Percentiles rank a stretch among this genome's conserved stretches.
Conservation (phyloP, 2,888 invertebrate genomes). For the Pristionchus mayeri region DNA sequence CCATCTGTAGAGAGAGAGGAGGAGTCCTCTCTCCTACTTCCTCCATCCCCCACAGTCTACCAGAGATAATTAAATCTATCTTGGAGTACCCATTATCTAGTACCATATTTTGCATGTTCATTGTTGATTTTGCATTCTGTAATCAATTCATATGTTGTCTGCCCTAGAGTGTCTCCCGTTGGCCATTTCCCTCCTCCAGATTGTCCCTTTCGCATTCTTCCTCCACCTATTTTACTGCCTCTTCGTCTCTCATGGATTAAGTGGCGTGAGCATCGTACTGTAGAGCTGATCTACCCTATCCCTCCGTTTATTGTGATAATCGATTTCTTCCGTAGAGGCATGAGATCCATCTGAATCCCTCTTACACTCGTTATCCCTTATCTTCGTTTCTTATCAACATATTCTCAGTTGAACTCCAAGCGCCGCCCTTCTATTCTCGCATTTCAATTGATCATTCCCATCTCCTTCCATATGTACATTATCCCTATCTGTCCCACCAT, state of each 20-base stretch:
- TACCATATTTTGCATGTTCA: not conserved
- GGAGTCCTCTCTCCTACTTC: not conserved
- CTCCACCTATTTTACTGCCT: not conserved
- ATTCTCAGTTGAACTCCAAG: conserved; percentile 27
- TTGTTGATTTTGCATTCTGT: not conserved
- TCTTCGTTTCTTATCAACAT: conserved; percentile 1
- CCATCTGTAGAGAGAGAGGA: not conserved
- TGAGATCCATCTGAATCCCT: not conserved
- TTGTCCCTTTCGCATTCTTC: not conserved
- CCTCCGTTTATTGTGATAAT: no score
- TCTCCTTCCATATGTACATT: not conserved
- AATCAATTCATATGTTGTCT: conserved; percentile 7
- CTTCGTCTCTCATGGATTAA: not conserved
- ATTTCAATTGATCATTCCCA: conserved; percentile 28
- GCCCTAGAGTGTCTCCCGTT: conserved; percentile 9
- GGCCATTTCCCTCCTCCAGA: conserved; percentile 14
- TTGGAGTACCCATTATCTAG: not conserved
- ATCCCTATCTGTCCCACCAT: not conserved
- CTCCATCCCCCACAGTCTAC: not conserved
- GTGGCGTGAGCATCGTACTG: not conserved
- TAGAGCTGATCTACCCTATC: not conserved
- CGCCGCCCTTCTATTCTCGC: conserved; percentile 28
- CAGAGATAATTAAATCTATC: conserved; percentile 1
- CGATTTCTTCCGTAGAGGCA: no score
- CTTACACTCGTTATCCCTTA: conserved; percentile 3